Evolutionary conservation across 1,140 invertebrate species (phyloP), one percentile per base, ranked within the genome.

Genomic region (Hyles euphorbiae): DNA sequence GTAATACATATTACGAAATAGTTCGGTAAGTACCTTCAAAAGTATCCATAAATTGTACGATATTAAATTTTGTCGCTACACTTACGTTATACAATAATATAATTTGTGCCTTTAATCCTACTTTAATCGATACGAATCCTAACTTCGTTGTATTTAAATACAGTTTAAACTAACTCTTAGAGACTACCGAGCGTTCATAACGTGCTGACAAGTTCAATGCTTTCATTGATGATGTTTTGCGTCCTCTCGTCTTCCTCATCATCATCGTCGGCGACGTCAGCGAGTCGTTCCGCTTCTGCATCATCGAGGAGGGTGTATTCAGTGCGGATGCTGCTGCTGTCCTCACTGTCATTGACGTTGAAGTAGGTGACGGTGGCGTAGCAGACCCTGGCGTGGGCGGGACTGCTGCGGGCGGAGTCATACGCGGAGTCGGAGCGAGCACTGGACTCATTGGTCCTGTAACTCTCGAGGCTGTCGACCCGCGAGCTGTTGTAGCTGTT

Each of bases 161-260:
- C 0, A 5, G 4, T 5, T 5, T 40, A 40, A 40, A 40, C 36
- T 40, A 40, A 40, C 2, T 22, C 22, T 22, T 40, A 40, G 5
- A 40, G 2, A 8, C 36, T 5, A 40, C 36, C 36, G 36, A 40
- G 47, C 58, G 34, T 72, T 81, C 72, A 87, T 78, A 85, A 81
- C 53, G 83, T 78, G 62, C 78, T 84, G 8, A 84, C 83, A 1
- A 84, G 63, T 32, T 88, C 84, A 7, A 86, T 67, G 61, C 77
- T 84, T 58, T 88, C 84, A 46, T 88, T 88, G 47, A 88, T 83
- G 54, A 83, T 56, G 48, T 88, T 88, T 68, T 88, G 84, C 3
- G 76, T 70, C 33, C 72, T 70, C 66, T 86, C 84, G 10, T 81
- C 81, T 46, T 71, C 22, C 22, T 40, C 67, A 4, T 80, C 75